Conservation (phyloP, 2,888 invertebrate species). For the Therioaphis trifolii region DNA sequence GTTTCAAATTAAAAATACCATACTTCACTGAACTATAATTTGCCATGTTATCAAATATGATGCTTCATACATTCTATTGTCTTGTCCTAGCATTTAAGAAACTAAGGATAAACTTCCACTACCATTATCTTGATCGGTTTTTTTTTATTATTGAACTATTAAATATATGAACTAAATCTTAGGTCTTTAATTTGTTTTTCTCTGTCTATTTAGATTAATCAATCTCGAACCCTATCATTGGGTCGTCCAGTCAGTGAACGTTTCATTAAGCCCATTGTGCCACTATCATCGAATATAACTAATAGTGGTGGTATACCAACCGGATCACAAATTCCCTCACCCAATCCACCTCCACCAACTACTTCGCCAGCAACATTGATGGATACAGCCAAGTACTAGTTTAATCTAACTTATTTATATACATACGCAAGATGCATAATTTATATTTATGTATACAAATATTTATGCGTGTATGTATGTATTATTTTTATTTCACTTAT, state of each 20-base stretch:
- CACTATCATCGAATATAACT: slow-evolving; percentile 54
- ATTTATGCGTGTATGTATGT: background rate
- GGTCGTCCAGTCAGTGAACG: slow-evolving; percentile 60
- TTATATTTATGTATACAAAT: background rate
- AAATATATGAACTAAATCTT: too few species aligned
- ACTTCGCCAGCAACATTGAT: slow-evolving; percentile 61
- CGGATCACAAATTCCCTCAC: slow-evolving; percentile 63
- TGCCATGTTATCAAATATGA: too few species aligned
- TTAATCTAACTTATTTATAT: slow-evolving; percentile 25
- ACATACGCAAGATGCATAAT: background rate
- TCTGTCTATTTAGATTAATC: slow-evolving; percentile 50
- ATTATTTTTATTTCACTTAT: slow-evolving; percentile 20
- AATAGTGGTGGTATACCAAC: slow-evolving; percentile 61
- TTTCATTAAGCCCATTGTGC: slow-evolving; percentile 63
- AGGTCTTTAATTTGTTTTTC: background rate
- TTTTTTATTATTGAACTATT: too few species aligned
- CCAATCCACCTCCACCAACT: slow-evolving; percentile 62
- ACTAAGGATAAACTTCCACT: too few species aligned
- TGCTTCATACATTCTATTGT: too few species aligned
- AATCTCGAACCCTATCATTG: slow-evolving; percentile 51
- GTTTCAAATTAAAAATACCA: too few species aligned
- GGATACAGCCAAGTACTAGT: slow-evolving; percentile 63
- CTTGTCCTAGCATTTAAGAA: too few species aligned
- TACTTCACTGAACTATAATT: too few species aligned
- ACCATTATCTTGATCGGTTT: too few species aligned